These are phyloP conservation scores for Acrocephalus scirpaceus DNA, from an alignment of 2,797 vertebrate species.

Conservation along the genomic window DNA sequence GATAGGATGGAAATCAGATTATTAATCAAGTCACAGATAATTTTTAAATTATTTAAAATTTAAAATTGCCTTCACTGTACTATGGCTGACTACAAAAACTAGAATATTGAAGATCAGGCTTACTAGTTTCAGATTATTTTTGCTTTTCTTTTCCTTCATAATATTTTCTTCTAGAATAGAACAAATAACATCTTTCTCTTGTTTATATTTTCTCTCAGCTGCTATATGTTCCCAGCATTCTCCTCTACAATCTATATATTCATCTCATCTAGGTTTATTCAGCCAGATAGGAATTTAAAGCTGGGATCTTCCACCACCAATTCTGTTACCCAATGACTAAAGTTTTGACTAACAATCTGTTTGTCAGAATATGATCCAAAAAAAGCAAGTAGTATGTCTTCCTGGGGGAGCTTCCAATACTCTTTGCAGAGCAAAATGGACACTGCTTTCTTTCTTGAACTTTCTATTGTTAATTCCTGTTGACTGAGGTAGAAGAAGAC, in stretches of 20 bases:
- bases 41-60: not conserved
- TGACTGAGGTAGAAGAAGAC: slow-evolving; percentile 24
- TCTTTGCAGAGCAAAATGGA: not conserved
- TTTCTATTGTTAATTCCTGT: not conserved
- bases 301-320: not conserved
- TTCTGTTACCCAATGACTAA: not conserved
- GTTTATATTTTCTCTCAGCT: not conserved
- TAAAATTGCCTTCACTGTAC: not conserved
- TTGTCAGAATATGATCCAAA: not conserved
- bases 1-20: not conserved
- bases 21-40: not conserved
- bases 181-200: not conserved
- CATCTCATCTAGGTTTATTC: not conserved
- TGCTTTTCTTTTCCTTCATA: not conserved
- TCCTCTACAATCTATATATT: not conserved
- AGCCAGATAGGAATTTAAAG: not conserved
- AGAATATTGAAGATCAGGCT: not conserved
- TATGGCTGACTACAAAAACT: not conserved
- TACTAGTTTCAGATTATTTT: not conserved
- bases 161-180: not conserved
- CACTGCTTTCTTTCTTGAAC: not conserved
- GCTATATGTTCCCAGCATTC: not conserved
- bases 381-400: not conserved
- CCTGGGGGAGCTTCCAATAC: not conserved
- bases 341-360: not conserved